Evolutionary conservation across 2,113 vertebrate species (phyloP).

Genomic region (Psophia crepitans): DNA sequence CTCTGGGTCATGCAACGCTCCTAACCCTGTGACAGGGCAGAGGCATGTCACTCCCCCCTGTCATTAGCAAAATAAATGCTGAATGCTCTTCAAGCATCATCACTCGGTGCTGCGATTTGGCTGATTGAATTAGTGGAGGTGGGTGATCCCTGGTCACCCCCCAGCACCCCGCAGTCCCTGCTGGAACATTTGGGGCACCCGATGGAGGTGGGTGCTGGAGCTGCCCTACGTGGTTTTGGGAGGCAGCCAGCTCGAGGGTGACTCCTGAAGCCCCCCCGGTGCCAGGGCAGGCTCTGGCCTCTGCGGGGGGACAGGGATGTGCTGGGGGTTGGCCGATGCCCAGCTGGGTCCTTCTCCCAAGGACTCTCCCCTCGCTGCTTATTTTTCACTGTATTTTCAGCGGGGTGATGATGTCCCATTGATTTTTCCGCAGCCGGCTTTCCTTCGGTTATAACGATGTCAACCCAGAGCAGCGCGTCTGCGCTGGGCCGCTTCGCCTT

Average conservation of each 20-base stretch:
- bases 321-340: not conserved
- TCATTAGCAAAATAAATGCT: not conserved
- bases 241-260: not conserved
- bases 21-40: not conserved
- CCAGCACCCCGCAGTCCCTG: rapidly evolving
- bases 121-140: not conserved
- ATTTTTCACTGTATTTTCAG: not conserved
- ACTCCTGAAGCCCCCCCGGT: not conserved
- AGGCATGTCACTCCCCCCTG: rapidly evolving
- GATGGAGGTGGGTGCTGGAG: not conserved
- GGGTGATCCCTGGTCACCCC: not conserved
- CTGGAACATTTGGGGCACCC: not conserved
- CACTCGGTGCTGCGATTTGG: not conserved
- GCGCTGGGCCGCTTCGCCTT: not conserved
- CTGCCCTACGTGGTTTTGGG: not conserved
- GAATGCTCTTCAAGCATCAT: not conserved
- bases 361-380: not conserved
- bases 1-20: not conserved
- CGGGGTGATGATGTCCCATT: not conserved
- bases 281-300: not conserved
- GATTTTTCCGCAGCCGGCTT: conserved; percentile 20
- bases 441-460: not conserved
- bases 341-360: not conserved
- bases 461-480: not conserved
- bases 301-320: rapidly evolving